phyloP scores from a whole-genome alignment of 2,888 invertebrate species.

The Habrosyne pyritoides region DNA sequence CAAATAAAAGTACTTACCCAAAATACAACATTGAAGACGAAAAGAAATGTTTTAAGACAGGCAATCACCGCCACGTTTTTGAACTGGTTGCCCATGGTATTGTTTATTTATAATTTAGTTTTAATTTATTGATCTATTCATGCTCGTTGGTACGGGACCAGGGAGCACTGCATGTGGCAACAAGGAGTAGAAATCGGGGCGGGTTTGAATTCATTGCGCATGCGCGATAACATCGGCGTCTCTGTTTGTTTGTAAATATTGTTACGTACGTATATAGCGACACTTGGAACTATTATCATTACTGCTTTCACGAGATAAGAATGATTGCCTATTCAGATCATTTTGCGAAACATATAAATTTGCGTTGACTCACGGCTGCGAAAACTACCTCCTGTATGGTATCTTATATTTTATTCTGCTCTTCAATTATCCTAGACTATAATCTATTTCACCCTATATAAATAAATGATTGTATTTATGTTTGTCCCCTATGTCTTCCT shows the following conservation, averaged over 20 bases:
- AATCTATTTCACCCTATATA: too few relatives aligned
- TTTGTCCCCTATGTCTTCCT: too few relatives aligned
- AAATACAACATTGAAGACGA: constrained; percentile 91
- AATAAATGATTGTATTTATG: too few relatives aligned
- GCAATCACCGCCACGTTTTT: constrained; percentile 89
- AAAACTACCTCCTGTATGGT: too few relatives aligned
- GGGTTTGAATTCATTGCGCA: constrained; percentile 44
- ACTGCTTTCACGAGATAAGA: neutral
- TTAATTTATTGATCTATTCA: constrained; percentile 3
- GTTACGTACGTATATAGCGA: neutral
- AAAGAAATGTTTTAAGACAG: constrained; percentile 90
- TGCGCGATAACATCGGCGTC: constrained; percentile 63
- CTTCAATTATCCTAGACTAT: too few relatives aligned
- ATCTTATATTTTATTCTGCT: too few relatives aligned
- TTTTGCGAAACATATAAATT: neutral
- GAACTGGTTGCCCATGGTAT: constrained; percentile 87
- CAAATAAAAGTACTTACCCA: constrained; percentile 86
- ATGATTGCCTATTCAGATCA: neutral
- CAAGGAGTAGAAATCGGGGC: constrained; percentile 24
- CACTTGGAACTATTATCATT: neutral
- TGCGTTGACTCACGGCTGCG: too few relatives aligned
- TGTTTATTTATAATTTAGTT: neutral
- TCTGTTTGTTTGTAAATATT: constrained; percentile 53
- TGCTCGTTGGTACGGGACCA: constrained; percentile 8
- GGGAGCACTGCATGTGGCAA: constrained; percentile 20